Evolutionary conservation across 92 coral and sea anemone species (phyloP).

Genomic region (Umimayanthus chanpuru): DNA sequence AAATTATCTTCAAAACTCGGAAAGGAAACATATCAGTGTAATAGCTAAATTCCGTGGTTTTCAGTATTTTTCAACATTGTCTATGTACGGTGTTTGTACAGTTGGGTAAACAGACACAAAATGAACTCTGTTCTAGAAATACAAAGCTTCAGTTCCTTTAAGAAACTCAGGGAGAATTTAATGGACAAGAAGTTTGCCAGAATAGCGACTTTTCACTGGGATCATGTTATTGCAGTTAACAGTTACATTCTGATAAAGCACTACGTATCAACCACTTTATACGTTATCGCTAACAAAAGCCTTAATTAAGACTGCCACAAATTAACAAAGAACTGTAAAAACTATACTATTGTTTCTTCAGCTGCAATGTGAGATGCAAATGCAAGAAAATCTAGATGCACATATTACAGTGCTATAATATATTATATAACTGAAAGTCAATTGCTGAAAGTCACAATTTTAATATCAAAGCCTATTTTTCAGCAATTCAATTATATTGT

Average conservation of each 20-base stretch:
- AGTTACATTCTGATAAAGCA: neutral
- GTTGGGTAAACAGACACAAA: constrained; percentile 1
- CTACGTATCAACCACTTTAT: neutral
- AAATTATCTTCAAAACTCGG: neutral
- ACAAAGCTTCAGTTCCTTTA: neutral
- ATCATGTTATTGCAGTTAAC: neutral
- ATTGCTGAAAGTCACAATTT: neutral
- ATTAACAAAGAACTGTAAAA: constrained; percentile 8
- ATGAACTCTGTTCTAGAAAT: neutral
- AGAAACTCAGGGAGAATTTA: neutral
- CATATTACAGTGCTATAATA: neutral
- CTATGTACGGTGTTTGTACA: constrained; percentile 3
- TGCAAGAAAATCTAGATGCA: neutral
- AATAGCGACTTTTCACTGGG: neutral
- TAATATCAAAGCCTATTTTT: neutral
- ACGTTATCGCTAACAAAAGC: neutral
- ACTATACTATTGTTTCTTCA: neutral
- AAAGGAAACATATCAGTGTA: neutral
- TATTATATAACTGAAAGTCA: neutral
- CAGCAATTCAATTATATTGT: neutral
- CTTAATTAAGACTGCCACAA: constrained; percentile 6
- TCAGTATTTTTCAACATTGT: neutral
- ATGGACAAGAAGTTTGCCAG: neutral
- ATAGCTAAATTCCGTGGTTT: constrained; percentile 4
- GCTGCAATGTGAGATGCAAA: neutral